Conservation (phyloP, 1,140 invertebrate genomes). For the Penaeus vannamei region DNA sequence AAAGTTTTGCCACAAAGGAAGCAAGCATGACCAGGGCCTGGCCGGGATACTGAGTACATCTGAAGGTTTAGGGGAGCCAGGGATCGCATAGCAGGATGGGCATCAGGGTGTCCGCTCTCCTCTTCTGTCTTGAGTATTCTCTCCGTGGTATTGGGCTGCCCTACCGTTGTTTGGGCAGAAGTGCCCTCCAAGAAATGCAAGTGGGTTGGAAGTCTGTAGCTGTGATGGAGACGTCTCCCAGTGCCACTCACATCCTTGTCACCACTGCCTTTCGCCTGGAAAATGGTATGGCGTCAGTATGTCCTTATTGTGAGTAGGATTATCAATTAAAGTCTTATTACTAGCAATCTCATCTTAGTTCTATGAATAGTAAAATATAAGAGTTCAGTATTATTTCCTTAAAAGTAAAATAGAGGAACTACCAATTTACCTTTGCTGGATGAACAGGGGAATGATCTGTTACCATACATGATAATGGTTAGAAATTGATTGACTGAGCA, state of each 20-base stretch:
- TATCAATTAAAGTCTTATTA: constrained; percentile 31
- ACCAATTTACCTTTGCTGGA: too few relatives aligned
- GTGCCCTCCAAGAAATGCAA: not conserved
- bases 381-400: not conserved
- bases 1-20: constrained; percentile 57
- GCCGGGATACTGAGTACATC: constrained; percentile 53
- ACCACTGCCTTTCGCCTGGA: constrained; percentile 50
- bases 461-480: too few relatives aligned
- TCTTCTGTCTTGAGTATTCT: constrained; percentile 50
- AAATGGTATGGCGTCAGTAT: constrained; percentile 49
- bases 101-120: constrained; percentile 26
- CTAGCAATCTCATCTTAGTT: constrained; percentile 12
- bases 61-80: constrained; percentile 58
- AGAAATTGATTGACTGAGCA: too few relatives aligned
- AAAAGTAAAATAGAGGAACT: not conserved
- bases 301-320: constrained; percentile 13
- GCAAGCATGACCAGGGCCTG: constrained; percentile 48
- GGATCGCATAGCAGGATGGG: constrained; percentile 52
- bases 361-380: constrained; percentile 24
- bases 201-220: constrained; percentile 34
- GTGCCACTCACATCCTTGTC: constrained; percentile 56
- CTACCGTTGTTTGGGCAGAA: not conserved
- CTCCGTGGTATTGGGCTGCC: not conserved
- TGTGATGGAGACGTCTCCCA: constrained; percentile 3
- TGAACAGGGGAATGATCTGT: too few relatives aligned